Conservation (phyloP, 2,888 invertebrate species). For the Mamestra brassicae region DNA sequence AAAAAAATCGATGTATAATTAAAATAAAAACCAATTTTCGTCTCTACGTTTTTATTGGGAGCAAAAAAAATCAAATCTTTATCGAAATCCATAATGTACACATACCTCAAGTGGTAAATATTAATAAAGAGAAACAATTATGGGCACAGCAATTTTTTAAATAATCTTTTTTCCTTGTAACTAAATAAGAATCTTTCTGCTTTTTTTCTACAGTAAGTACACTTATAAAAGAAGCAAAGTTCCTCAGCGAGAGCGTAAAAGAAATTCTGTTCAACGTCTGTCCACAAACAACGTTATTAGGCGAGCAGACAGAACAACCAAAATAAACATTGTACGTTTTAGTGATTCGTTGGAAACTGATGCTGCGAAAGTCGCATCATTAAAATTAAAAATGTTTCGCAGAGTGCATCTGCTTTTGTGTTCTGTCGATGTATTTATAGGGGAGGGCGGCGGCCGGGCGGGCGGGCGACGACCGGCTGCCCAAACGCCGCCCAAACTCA, state of each 20-base stretch:
- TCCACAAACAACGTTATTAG: slow-evolving; percentile 51
- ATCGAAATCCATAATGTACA: no score
- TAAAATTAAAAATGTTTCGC: slow-evolving; percentile 77
- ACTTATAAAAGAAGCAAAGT: slow-evolving; percentile 11
- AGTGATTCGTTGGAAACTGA: slow-evolving; percentile 58
- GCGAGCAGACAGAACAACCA: slow-evolving; percentile 48
- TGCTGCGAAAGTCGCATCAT: slow-evolving; percentile 78
- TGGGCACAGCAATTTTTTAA: no score
- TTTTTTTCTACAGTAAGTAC: not conserved
- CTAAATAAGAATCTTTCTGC: no score
- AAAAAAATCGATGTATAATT: no score
- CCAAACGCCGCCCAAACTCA: slow-evolving; percentile 62
- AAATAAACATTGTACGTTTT: slow-evolving; percentile 56
- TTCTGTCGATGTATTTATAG: slow-evolving; percentile 85
- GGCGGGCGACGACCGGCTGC: slow-evolving; percentile 70
- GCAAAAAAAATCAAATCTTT: no score
- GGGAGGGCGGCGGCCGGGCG: slow-evolving; percentile 75
- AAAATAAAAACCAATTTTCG: no score
- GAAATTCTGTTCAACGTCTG: slow-evolving; percentile 48
- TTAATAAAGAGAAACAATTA: no score
- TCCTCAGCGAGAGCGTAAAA: slow-evolving; percentile 7
- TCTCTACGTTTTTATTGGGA: no score
- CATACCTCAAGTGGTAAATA: no score
- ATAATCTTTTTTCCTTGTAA: no score
- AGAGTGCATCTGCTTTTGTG: slow-evolving; percentile 82